These are phyloP conservation scores for Typhlomys cinereus DNA, from an alignment of 2,113 vertebrate species.

Conservation along the genomic window DNA sequence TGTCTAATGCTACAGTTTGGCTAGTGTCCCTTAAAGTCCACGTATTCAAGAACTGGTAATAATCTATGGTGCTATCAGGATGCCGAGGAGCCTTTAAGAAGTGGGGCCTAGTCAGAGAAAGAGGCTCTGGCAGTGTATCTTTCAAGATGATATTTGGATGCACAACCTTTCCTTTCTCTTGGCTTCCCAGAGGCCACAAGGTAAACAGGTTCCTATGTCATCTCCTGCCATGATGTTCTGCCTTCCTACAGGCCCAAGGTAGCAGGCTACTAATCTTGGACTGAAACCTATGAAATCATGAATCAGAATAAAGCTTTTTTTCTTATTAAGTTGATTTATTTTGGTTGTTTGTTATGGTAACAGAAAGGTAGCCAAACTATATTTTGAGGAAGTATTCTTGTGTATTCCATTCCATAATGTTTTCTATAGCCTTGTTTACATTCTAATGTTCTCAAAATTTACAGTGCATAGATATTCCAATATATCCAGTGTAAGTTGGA, in stretches of 20 bases:
- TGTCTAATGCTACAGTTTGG: neutral
- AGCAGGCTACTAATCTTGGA: neutral
- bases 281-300: too few relatives aligned
- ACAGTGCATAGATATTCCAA: neutral
- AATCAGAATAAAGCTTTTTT: too few relatives aligned
- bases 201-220: neutral
- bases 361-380: neutral
- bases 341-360: neutral
- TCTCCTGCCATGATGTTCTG: neutral
- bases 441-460: neutral
- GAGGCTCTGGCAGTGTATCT: too few relatives aligned
- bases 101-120: too few relatives aligned
- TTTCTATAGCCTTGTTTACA: neutral
- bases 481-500: neutral
- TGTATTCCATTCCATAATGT: neutral
- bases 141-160: too few relatives aligned
- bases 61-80: neutral
- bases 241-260: neutral
- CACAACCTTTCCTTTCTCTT: neutral
- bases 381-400: neutral
- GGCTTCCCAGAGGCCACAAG: too few relatives aligned
- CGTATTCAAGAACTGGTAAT: neutral
- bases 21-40: neutral
- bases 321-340: neutral
- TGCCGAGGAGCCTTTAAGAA: too few relatives aligned